Evolutionary conservation across 2,797 vertebrate species (phyloP).

Genomic region (Macropodus opercularis): DNA sequence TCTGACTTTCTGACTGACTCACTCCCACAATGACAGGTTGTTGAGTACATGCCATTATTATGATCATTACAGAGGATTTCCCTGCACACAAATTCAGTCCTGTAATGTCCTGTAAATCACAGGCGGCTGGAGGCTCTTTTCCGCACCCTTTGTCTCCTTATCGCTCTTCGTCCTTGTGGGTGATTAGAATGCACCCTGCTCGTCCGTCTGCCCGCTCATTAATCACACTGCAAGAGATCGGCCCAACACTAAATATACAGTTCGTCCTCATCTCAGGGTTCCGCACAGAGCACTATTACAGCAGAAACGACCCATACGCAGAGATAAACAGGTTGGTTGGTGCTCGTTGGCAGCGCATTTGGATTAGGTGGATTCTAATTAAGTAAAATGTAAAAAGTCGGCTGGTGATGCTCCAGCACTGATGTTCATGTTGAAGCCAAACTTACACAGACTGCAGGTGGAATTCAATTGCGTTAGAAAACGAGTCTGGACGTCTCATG

Average conservation of each 20-base stretch:
- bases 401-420: too few species aligned
- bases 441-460: slow-evolving; percentile 38
- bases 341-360: not conserved
- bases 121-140: slow-evolving; percentile 47
- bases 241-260: slow-evolving; percentile 73
- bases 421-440: too few species aligned
- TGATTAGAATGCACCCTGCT: slow-evolving; percentile 71
- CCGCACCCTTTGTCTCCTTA: slow-evolving; percentile 54
- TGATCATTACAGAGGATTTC: slow-evolving; percentile 26
- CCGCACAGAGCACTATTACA: slow-evolving; percentile 60
- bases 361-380: not conserved
- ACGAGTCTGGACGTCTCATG: slow-evolving; percentile 20
- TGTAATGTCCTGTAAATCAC: slow-evolving; percentile 39
- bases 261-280: slow-evolving; percentile 72
- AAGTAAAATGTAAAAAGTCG: too few species aligned
- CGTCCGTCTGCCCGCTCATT: slow-evolving; percentile 68
- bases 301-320: slow-evolving; percentile 61
- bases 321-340: slow-evolving; percentile 12
- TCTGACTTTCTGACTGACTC: not conserved
- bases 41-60: slow-evolving; percentile 9
- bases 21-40: not conserved
- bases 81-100: slow-evolving; percentile 25
- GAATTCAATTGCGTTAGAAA: slow-evolving; percentile 15
- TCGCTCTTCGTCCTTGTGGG: slow-evolving; percentile 72
- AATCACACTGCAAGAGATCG: slow-evolving; percentile 68